Conservation (phyloP, 2,888 invertebrate species). For the Timandra comae region DNA sequence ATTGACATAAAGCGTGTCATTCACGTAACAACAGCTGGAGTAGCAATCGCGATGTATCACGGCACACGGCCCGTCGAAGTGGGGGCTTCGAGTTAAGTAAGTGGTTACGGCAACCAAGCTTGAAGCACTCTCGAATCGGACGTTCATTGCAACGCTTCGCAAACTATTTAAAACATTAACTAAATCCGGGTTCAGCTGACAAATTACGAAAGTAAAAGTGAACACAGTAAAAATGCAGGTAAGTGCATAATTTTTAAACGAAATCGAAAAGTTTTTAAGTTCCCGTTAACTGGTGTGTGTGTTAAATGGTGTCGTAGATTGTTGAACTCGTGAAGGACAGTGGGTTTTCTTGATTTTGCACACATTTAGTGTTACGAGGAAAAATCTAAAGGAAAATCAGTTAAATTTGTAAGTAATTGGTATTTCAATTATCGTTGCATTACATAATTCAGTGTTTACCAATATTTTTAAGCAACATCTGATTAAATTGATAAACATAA, state of each 20-base stretch:
- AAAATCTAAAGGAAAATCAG: slow-evolving; percentile 9
- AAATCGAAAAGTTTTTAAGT: slow-evolving; percentile 42
- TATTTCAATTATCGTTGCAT: too few species aligned
- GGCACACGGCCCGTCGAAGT: slow-evolving; percentile 34
- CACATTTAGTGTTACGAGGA: slow-evolving; percentile 19
- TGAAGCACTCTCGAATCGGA: slow-evolving; percentile 55
- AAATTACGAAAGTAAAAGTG: slow-evolving; percentile 60
- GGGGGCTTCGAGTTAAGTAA: slow-evolving; percentile 60
- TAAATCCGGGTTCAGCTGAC: slow-evolving; percentile 51
- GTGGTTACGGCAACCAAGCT: slow-evolving; percentile 61
- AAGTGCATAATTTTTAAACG: slow-evolving; percentile 33
- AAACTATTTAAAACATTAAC: slow-evolving; percentile 40
- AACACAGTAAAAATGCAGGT: slow-evolving; percentile 55
- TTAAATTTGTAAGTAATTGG: too few species aligned
- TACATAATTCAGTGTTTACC: too few species aligned
- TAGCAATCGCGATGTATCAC: slow-evolving; percentile 20
- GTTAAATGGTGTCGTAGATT: slow-evolving; percentile 30
- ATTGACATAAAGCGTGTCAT: slow-evolving; percentile 12
- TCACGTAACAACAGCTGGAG: slow-evolving; percentile 32
- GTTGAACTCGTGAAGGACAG: slow-evolving; percentile 41
- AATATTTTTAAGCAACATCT: too few species aligned
- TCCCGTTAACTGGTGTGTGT: slow-evolving; percentile 27
- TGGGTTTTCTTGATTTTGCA: slow-evolving; percentile 28
- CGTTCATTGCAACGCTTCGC: slow-evolving; percentile 47
- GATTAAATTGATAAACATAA: too few species aligned